Evolutionary conservation across 2,888 invertebrate species (phyloP).

Genomic region (Eurois occulta): DNA sequence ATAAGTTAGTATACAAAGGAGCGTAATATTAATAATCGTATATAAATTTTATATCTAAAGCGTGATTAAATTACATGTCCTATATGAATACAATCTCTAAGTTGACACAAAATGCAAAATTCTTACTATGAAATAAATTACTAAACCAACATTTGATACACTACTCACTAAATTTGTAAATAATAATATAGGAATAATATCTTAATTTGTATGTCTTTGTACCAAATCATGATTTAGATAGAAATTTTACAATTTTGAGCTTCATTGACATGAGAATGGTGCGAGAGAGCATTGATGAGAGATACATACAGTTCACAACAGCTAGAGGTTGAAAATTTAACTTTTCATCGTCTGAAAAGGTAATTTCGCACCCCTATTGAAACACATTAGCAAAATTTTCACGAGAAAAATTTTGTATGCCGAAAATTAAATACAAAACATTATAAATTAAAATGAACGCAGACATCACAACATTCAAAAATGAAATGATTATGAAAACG

Average conservation of each 20-base stretch:
- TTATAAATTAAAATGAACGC: slow-evolving; percentile 44
- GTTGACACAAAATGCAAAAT: slow-evolving; percentile 84
- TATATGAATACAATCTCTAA: slow-evolving; percentile 82
- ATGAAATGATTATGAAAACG: slow-evolving; percentile 42
- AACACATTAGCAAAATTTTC: slow-evolving; percentile 86
- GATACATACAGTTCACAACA: slow-evolving; percentile 54
- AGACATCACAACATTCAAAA: slow-evolving; percentile 52
- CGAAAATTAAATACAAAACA: slow-evolving; percentile 64
- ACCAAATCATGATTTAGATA: slow-evolving; percentile 85
- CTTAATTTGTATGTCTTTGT: slow-evolving; percentile 89
- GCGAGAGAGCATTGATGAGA: slow-evolving; percentile 79
- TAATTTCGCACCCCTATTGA: slow-evolving; percentile 77
- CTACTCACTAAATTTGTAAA: slow-evolving; percentile 84
- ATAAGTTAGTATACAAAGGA: slow-evolving; percentile 69
- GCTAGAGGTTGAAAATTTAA: slow-evolving; percentile 78
- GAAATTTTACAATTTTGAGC: slow-evolving; percentile 77
- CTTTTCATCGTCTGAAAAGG: slow-evolving; percentile 86
- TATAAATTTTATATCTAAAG: slow-evolving; percentile 79
- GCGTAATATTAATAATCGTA: slow-evolving; percentile 66
- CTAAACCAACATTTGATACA: slow-evolving; percentile 77
- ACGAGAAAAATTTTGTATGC: slow-evolving; percentile 85
- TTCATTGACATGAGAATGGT: slow-evolving; percentile 72
- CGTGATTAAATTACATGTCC: slow-evolving; percentile 80
- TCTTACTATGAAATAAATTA: slow-evolving; percentile 87
- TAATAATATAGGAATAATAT: slow-evolving; percentile 85